Percentiles rank a stretch among this genome's conserved stretches.
These are phyloP conservation scores for Helarctos malayanus DNA, from an alignment of 2,797 vertebrate genomes.

Conservation along the genomic window DNA sequence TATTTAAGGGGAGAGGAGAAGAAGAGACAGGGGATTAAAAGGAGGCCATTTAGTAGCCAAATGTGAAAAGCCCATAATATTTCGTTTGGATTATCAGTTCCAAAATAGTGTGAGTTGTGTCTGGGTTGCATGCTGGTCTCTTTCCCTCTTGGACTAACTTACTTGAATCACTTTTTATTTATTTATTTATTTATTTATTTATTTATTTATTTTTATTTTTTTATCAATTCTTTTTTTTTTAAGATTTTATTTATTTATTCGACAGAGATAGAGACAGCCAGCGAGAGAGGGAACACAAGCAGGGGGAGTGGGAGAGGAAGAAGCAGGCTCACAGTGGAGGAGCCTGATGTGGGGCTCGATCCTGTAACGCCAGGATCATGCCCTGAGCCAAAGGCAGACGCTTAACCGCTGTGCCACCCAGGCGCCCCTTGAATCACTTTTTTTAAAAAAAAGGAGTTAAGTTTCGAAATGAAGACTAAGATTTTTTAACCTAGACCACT, in stretches of 20 bases:
- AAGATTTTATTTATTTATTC: too few species aligned
- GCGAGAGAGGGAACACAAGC: too few species aligned
- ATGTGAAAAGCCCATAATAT: not conserved
- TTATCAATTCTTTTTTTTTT: too few species aligned
- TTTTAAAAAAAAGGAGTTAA: not conserved
- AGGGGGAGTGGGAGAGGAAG: too few species aligned
- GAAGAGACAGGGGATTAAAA: not conserved
- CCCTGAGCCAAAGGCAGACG: too few species aligned
- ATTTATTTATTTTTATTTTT: too few species aligned
- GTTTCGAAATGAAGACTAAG: not conserved
- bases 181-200: too few species aligned
- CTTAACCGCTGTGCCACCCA: too few species aligned
- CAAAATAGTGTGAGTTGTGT: not conserved
- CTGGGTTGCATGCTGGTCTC: not conserved
- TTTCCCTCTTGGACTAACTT: not conserved
- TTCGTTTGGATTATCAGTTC: constrained; percentile 19
- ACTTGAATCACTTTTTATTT: not conserved
- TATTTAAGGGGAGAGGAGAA: not conserved
- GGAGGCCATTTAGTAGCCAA: constrained; percentile 5
- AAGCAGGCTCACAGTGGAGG: too few species aligned
- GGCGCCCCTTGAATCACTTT: not conserved
- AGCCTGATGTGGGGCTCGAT: too few species aligned
- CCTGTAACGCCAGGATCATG: too few species aligned
- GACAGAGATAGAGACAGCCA: too few species aligned
- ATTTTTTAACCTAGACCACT: not conserved